Evolutionary conservation across 2,888 invertebrate genomes (phyloP), one percentile per base, ranked within the genome.

Genomic region (Xylota segnis): DNA sequence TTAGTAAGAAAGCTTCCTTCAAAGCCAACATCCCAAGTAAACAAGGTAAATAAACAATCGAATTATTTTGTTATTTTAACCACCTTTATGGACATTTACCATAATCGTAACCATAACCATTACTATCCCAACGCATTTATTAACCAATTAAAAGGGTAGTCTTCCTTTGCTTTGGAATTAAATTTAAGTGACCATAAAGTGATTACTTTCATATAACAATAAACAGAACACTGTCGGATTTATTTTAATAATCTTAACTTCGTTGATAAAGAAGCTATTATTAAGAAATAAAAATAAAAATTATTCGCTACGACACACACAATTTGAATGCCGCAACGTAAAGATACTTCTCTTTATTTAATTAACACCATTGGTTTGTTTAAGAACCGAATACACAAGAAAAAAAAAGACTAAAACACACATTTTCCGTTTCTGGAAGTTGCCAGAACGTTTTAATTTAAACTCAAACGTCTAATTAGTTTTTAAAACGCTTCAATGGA

Each of bases 321-420:
- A 54, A 27, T 40, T 37, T 68, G 52, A 68, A 40, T 68, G 2
- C 52, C 37, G 52, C 23, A 23, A 5, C 23, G 29, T 63, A 45
- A n/a, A n/a, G 10, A 29, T 27, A 63, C 10, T 45, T 27, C 12
- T 43, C 23, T 70, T 70, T 70, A 45, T 56, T 70, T 70, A 70
- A 70, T 56, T 70, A 70, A 45, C 70, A 70, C 70, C 70, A 34
- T 56, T 70, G 16, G 43, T 70, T 70, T 43, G 50, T n/a, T n/a
- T 65, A 65, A 65, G 5, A 32, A 56, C 12, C 14, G 9, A 56
- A 68, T 0, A 12, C n/a, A 23, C 23, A 1, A 23, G 37, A 40
- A 27, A 10, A 68, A 34, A 40, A 18, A 23, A 37, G 12, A 9
- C 47, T 18, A 18, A 18, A 7, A 18, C 0, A 50, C 10, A 23